These are phyloP conservation scores for Drosophila pallidifrons DNA, from an alignment of 1,140 invertebrate genomes.

Conservation along the genomic window DNA sequence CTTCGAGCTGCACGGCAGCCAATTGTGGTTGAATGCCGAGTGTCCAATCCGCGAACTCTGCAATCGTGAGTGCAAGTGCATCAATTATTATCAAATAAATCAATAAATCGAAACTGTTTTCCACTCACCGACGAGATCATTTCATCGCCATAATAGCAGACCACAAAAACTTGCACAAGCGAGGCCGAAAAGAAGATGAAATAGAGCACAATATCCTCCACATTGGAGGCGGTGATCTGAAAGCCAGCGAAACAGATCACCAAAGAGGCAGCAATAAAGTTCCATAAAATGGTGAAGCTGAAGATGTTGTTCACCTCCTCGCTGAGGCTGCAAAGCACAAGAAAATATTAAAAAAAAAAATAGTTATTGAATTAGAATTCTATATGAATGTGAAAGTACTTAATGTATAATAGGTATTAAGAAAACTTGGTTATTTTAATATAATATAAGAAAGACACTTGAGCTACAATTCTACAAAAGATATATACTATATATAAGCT, in stretches of 20 bases:
- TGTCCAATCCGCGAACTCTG: constrained; percentile 68
- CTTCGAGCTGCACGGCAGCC: constrained; percentile 57
- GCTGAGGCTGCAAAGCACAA: constrained; percentile 52
- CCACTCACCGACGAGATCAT: constrained; percentile 70
- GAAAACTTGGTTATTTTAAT: too few species aligned
- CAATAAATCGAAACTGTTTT: neutral
- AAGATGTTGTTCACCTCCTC: constrained; percentile 74
- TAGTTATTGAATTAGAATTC: too few species aligned
- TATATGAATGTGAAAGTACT: neutral
- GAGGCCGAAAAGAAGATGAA: constrained; percentile 75
- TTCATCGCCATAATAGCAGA: constrained; percentile 74
- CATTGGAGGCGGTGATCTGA: constrained; percentile 71
- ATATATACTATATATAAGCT: too few species aligned
- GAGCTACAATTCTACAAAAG: too few species aligned
- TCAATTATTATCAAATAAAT: neutral
- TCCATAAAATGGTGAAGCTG: constrained; percentile 70
- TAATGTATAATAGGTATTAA: neutral
- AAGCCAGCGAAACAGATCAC: constrained; percentile 78
- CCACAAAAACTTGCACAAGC: constrained; percentile 71
- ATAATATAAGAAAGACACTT: too few species aligned
- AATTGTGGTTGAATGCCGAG: constrained; percentile 71
- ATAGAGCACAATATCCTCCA: constrained; percentile 72
- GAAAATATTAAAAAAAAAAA: neutral
- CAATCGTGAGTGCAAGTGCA: neutral
- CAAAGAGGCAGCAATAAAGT: constrained; percentile 72